Percentiles rank a stretch among this genome's conserved stretches.
Conservation (phyloP, 2,113 vertebrate species). For the Vidua macroura region DNA sequence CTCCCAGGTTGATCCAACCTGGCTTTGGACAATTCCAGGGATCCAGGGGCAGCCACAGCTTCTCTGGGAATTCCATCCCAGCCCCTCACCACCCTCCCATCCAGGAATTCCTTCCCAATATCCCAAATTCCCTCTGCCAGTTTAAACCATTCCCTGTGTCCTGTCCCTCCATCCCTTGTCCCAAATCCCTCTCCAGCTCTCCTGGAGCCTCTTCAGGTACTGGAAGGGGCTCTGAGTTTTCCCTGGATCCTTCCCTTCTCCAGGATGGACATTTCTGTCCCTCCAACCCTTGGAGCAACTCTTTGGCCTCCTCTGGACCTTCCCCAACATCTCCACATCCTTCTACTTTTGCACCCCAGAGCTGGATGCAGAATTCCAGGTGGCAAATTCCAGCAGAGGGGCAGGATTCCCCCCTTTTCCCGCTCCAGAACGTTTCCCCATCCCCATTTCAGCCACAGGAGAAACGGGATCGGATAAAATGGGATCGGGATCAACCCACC, state of each 20-base stretch:
- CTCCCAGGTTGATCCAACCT: neutral
- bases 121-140: neutral
- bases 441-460: fast-evolving
- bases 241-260: neutral
- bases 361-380: neutral
- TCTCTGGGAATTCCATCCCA: neutral
- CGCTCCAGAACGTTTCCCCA: fast-evolving
- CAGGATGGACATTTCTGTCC: neutral
- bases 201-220: neutral
- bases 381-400: neutral
- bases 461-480: neutral
- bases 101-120: neutral
- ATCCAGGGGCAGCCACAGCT: neutral
- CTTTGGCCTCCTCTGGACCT: fast-evolving
- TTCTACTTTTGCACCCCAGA: fast-evolving
- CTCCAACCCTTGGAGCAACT: neutral
- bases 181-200: neutral
- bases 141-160: neutral
- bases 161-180: neutral
- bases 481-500: neutral
- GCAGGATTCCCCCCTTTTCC: neutral
- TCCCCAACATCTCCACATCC: neutral
- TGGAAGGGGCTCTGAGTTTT: fast-evolving
- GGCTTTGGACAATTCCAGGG: neutral
- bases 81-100: fast-evolving